Percentiles rank a stretch among this genome's conserved stretches.
Evolutionary conservation across 2,888 invertebrate species (phyloP).

Genomic region (Dusona sp.): DNA sequence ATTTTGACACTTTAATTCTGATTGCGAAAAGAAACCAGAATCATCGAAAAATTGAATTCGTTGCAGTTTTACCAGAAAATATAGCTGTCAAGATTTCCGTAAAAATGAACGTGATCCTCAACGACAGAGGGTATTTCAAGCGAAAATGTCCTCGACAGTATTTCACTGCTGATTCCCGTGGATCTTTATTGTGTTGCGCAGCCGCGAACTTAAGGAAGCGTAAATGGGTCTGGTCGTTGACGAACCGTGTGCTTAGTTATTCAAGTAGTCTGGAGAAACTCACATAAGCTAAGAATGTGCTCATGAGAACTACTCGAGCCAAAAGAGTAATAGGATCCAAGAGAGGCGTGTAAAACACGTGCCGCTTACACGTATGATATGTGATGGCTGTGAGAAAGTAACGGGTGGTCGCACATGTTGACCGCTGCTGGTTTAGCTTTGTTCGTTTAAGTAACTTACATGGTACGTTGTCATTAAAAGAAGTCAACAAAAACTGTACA

Average conservation of each 20-base stretch:
- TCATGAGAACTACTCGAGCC: constrained; percentile 55
- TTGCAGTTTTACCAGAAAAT: no score
- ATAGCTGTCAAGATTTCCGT: neutral
- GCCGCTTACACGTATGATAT: constrained; percentile 66
- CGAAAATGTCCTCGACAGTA: neutral
- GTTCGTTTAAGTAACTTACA: constrained; percentile 66
- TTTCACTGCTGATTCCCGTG: constrained; percentile 14
- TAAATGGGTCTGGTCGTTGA: constrained; percentile 62
- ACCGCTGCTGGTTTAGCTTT: constrained; percentile 47
- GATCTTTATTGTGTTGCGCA: constrained; percentile 4
- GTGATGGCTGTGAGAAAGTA: constrained; percentile 73
- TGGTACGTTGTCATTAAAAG: constrained; percentile 28
- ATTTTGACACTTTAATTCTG: neutral
- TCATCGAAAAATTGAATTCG: neutral
- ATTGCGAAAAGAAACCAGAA: neutral
- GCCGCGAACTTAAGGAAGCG: constrained; percentile 13
- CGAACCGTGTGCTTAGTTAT: constrained; percentile 60
- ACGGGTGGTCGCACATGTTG: constrained; percentile 68
- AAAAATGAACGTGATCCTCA: neutral
- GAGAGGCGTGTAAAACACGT: constrained; percentile 70
- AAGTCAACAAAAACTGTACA: neutral
- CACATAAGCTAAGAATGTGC: constrained; percentile 57
- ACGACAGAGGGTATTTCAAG: neutral
- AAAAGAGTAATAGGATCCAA: constrained; percentile 41
- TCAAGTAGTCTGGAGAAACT: constrained; percentile 51